Conservation (phyloP, 2,113 vertebrate species). For the Tachysurus vachellii region DNA sequence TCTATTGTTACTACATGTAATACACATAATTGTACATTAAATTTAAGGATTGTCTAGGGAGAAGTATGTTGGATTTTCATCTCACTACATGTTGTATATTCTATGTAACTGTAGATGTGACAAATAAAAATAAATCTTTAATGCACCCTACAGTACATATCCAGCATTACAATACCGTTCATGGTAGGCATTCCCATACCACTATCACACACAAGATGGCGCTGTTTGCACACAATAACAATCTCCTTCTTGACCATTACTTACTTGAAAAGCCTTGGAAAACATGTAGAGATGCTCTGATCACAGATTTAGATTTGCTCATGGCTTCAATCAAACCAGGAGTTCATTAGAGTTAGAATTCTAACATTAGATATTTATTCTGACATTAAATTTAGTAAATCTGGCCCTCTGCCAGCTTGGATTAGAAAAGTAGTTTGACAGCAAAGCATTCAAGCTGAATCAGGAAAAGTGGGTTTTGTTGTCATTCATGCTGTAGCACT, state of each 20-base stretch:
- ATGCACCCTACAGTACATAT: background rate
- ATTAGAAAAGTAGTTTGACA: background rate
- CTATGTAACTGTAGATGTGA: no score
- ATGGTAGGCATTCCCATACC: background rate
- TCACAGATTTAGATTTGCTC: background rate
- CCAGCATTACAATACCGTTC: background rate
- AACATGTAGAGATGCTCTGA: background rate
- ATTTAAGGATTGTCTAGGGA: no score
- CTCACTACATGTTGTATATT: no score
- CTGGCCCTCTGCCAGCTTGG: no score
- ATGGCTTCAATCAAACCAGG: background rate
- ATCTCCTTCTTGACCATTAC: background rate
- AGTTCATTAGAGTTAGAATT: no score
- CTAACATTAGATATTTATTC: no score
- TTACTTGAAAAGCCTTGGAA: background rate
- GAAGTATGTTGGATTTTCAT: no score
- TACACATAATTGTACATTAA: no score
- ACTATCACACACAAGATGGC: slow-evolving; percentile 37
- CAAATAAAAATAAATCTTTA: no score
- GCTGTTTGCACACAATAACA: background rate
- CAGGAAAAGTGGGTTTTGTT: background rate
- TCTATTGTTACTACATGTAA: no score
- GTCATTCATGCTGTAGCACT: background rate
- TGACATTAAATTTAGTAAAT: no score
- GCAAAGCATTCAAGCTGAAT: background rate